Evolutionary conservation across 2,888 invertebrate genomes (phyloP).

Genomic region (Eristalis pertinax): DNA sequence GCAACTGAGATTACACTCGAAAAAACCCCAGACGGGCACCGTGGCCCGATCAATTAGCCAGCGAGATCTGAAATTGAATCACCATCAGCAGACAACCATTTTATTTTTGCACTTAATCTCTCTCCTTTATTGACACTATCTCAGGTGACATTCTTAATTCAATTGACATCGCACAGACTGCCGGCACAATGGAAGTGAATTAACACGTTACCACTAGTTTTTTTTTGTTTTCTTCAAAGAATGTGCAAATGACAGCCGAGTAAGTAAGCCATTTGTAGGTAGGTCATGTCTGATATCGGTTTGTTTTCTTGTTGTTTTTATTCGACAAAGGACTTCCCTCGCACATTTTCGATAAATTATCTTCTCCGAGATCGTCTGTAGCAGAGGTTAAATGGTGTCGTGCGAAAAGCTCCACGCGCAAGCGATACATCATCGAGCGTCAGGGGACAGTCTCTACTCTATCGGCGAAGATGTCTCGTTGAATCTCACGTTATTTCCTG

Average conservation of each 20-base stretch:
- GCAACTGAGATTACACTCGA: too few relatives aligned
- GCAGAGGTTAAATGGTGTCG: not conserved
- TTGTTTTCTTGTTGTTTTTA: too few relatives aligned
- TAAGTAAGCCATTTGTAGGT: not conserved
- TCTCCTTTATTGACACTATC: constrained; percentile 35
- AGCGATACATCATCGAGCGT: not conserved
- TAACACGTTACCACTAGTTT: constrained; percentile 14
- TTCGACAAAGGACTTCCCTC: not conserved
- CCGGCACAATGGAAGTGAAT: not conserved
- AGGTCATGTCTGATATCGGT: too few relatives aligned
- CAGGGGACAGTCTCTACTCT: not conserved
- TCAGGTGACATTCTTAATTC: constrained; percentile 26
- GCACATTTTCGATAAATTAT: not conserved
- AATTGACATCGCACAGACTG: constrained; percentile 20
- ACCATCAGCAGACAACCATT: too few relatives aligned
- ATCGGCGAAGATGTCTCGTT: too few relatives aligned
- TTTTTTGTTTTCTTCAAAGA: not conserved
- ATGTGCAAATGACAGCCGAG: not conserved
- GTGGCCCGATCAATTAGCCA: too few relatives aligned
- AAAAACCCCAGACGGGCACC: too few relatives aligned
- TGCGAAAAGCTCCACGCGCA: not conserved
- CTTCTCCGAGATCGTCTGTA: not conserved
- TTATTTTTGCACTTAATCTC: constrained; percentile 4
- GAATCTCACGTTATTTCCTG: constrained; percentile 4
- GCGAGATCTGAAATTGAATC: too few relatives aligned